Evolutionary conservation across 2,797 vertebrate species (phyloP).

Genomic region (Chrosomus eos): DNA sequence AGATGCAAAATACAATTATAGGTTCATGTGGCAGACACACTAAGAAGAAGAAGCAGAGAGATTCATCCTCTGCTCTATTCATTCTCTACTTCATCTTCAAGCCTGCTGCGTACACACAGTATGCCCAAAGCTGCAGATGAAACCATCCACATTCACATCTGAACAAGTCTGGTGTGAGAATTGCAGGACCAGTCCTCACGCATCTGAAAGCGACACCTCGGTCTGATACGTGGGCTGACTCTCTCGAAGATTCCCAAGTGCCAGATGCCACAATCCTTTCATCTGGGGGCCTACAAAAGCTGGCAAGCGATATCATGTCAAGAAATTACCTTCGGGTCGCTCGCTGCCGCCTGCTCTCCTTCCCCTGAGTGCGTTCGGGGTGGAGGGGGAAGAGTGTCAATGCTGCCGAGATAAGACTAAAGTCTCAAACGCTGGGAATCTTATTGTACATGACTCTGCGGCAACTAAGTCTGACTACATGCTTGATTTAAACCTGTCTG

Average conservation of each 20-base stretch:
- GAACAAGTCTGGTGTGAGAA: conserved; percentile 36
- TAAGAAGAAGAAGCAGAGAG: background rate
- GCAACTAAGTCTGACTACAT: background rate
- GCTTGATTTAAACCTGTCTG: background rate
- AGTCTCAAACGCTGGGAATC: background rate
- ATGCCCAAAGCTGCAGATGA: conserved; percentile 30
- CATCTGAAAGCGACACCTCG: conserved; percentile 46
- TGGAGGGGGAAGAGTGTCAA: conserved; percentile 12
- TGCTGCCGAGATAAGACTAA: conserved; percentile 26
- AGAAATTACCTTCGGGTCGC: conserved; percentile 26
- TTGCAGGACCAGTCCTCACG: background rate
- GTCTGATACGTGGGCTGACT: conserved; percentile 38
- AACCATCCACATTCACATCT: conserved; percentile 33
- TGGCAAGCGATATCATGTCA: conserved; percentile 24
- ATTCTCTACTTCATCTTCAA: conserved; percentile 4
- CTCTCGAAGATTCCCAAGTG: conserved; percentile 37
- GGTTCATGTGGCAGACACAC: background rate
- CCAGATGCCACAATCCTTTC: conserved; percentile 46
- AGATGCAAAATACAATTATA: background rate
- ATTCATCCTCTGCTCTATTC: background rate
- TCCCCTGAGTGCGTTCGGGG: conserved; percentile 1
- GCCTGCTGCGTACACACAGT: conserved; percentile 8
- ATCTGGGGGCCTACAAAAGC: conserved; percentile 40
- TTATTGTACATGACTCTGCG: background rate
- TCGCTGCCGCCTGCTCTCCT: conserved; percentile 31